Base-by-base conservation (phyloP, 2,113 vertebrate species). In the Oxyruncus cristatus region DNA sequence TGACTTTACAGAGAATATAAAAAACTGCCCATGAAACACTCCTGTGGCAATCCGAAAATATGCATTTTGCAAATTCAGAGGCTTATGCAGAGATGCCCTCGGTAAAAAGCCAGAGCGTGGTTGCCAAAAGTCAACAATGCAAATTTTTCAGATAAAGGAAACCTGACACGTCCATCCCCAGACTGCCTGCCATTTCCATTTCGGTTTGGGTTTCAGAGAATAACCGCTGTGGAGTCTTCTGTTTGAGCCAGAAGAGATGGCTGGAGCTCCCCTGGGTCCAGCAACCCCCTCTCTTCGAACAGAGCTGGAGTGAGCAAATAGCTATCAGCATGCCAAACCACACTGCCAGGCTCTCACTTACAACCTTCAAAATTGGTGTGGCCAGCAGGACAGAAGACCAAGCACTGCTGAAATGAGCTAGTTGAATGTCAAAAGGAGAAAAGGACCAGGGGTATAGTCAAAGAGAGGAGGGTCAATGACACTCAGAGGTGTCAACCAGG, bases 81-180 rank as follows among this genome's bases (percentile, higher is more conserved):
- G 47, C 44, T 91, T 87, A 59, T 17, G 72, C 76, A 91, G 92
- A 92, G 83, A 92, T 67, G 65, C 22, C 17, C n/a, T 63, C 75
- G 80, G 70, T 78, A 39, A 81, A 65, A 95, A 78, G 83, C 76
- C 83, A 78, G 68, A 86, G 32, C 6, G 61, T 8, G 37, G 73
- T 32, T 92, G 86, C 89, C 89, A 91, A 52, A 87, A 95, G 52
- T 89, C 73, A 93, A 90, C 76, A 84, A 84, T 52, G 80, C 47
- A 49, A 89, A 75, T 75, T 92, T 93, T 89, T 78, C 89, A 89
- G 89, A 91, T 95, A 96, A 95, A 93, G 86, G 89, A 91, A 95
- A 92, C 9, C 22, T 56, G 91, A 95, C 79, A 67, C 61, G 1
- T 95, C 89, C 35, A 85, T 88, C 32, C 66, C 37, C 63, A 63